Percentiles rank a stretch among this genome's conserved stretches.
phyloP scores from a whole-genome alignment of 2,113 vertebrate genomes.

The Python bivittatus region DNA sequence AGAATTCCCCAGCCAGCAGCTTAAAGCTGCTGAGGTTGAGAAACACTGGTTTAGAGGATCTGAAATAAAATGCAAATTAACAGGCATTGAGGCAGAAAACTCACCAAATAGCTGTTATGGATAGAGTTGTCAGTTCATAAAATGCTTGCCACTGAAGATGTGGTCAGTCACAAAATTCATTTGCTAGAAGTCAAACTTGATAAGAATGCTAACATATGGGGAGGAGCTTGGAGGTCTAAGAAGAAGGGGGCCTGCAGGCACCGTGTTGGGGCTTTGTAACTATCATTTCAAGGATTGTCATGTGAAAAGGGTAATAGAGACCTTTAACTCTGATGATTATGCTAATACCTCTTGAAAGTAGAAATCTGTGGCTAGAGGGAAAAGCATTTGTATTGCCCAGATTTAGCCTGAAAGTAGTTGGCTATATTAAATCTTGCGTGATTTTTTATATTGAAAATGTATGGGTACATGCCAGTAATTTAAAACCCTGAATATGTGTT shows the following conservation, averaged over 20 bases:
- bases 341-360: not conserved
- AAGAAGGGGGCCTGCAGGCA: not conserved
- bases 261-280: not conserved
- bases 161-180: not conserved
- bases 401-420: not conserved
- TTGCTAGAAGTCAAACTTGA: not conserved
- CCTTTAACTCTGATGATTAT: not conserved
- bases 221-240: not conserved
- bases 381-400: not conserved
- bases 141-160: not conserved
- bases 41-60: not conserved
- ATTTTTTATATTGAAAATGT: not conserved
- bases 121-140: not conserved
- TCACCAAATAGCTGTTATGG: not conserved
- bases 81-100: not conserved
- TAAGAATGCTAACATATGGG: not conserved
- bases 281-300: not conserved
- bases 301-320: not conserved
- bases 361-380: not conserved
- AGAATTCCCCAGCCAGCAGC: not conserved
- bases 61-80: not conserved
- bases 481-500: conserved; percentile 18
- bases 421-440: not conserved
- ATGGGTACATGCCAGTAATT: not conserved
- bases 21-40: not conserved